Evolutionary conservation across 2,797 vertebrate genomes (phyloP).

Genomic region (Halcyon smyrnensis): DNA sequence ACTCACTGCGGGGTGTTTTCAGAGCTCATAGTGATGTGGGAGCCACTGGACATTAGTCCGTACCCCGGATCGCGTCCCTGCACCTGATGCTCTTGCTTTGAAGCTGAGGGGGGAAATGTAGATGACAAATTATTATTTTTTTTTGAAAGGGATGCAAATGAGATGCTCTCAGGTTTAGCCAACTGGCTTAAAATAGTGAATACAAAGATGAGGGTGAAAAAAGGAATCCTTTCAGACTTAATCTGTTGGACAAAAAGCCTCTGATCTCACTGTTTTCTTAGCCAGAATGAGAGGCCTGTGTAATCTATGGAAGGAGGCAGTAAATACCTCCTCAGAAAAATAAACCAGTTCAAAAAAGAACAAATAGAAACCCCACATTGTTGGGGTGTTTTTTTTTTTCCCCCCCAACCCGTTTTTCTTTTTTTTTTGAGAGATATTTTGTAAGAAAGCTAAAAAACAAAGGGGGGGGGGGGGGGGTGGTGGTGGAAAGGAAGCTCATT

Average conservation of each 20-base stretch:
- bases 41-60: background rate
- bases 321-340: conserved; percentile 39
- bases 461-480: background rate
- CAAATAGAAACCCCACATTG: background rate
- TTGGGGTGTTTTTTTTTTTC: background rate
- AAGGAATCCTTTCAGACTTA: conserved; percentile 8
- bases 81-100: conserved; percentile 37
- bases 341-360: conserved; percentile 18
- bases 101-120: background rate
- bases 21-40: background rate
- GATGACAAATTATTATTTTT: background rate
- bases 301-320: conserved; percentile 32
- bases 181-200: conserved; percentile 22
- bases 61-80: background rate
- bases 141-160: conserved; percentile 10
- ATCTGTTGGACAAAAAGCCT: conserved; percentile 38
- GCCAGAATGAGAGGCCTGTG: conserved; percentile 25
- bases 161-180: conserved; percentile 25
- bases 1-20: background rate
- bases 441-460: conserved; percentile 70
- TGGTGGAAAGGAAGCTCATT: background rate
- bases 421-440: conserved; percentile 63
- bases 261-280: conserved; percentile 33
- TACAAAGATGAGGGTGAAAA: conserved; percentile 22
- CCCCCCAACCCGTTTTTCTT: conserved; percentile 25